Evolutionary conservation across 1,140 invertebrate genomes (phyloP).

Genomic region (Drosophila teissieri): DNA sequence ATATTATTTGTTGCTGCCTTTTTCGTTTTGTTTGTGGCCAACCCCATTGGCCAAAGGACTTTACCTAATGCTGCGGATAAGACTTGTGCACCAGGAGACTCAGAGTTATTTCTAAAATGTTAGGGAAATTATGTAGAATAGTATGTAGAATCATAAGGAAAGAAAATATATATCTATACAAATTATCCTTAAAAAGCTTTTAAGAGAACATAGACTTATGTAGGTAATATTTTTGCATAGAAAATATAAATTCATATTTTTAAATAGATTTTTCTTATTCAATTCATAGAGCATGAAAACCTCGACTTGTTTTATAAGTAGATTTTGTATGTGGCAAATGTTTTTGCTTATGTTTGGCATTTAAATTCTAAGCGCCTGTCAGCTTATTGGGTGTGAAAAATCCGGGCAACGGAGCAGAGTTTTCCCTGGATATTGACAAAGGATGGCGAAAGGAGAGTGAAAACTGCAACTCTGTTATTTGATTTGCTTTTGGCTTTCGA

Average conservation of each 20-base stretch:
- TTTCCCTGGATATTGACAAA: slow-evolving; percentile 9
- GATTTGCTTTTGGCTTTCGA: slow-evolving; percentile 49
- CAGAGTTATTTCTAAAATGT: slow-evolving; percentile 18
- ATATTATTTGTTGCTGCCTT: slow-evolving; percentile 20
- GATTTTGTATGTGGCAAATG: slow-evolving; percentile 10
- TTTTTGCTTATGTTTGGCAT: slow-evolving; percentile 54
- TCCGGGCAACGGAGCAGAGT: slow-evolving; percentile 12
- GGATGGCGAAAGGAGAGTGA: slow-evolving; percentile 18
- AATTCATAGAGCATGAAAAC: not conserved
- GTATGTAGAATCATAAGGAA: no score
- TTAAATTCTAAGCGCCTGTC: slow-evolving; percentile 56
- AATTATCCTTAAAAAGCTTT: no score
- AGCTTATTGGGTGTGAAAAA: slow-evolving; percentile 53
- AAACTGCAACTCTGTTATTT: slow-evolving; percentile 37
- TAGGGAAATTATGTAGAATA: not conserved
- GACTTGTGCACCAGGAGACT: slow-evolving; percentile 42
- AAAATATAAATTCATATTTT: not conserved
- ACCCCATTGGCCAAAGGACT: slow-evolving; percentile 55
- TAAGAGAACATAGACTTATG: no score
- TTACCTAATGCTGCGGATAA: slow-evolving; percentile 60
- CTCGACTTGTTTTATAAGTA: slow-evolving; percentile 1
- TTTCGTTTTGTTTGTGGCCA: slow-evolving; percentile 41
- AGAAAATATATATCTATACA: not conserved
- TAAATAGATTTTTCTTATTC: no score
- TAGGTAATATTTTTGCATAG: not conserved